Evolutionary conservation across 2,113 vertebrate species (phyloP).

Genomic region (Marmota flaviventris): DNA sequence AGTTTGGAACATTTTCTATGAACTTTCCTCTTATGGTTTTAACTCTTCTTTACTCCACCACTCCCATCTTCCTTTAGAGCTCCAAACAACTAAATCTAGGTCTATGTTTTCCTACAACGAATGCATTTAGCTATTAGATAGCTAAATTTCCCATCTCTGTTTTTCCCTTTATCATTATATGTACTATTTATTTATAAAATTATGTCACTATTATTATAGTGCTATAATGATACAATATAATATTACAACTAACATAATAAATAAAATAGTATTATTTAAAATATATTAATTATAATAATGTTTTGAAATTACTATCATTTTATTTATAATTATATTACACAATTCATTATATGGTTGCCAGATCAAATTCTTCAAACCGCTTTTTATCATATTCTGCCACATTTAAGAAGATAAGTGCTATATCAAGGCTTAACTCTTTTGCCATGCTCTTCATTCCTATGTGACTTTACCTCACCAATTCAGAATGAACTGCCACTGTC

Average conservation of each 20-base stretch:
- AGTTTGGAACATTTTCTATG: background rate
- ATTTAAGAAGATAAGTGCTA: background rate
- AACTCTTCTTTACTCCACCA: background rate
- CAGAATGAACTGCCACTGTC: background rate
- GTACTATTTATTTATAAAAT: background rate
- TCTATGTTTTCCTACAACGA: background rate
- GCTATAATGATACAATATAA: background rate
- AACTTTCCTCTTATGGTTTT: background rate
- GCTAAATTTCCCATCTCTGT: background rate
- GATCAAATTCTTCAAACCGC: background rate
- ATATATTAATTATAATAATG: background rate
- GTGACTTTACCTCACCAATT: background rate
- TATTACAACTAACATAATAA: background rate
- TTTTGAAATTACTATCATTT: background rate
- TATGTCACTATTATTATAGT: no score
- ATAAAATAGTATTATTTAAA: background rate
- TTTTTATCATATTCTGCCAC: background rate
- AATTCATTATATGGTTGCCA: background rate
- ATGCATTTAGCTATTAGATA: background rate
- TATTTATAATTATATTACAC: background rate
- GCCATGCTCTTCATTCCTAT: background rate
- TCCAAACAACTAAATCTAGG: background rate
- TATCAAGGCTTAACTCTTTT: background rate
- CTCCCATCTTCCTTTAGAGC: background rate
- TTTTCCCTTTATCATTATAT: background rate